Base-by-base conservation (phyloP, 2,888 invertebrate species). In the Tipula vernalis region DNA sequence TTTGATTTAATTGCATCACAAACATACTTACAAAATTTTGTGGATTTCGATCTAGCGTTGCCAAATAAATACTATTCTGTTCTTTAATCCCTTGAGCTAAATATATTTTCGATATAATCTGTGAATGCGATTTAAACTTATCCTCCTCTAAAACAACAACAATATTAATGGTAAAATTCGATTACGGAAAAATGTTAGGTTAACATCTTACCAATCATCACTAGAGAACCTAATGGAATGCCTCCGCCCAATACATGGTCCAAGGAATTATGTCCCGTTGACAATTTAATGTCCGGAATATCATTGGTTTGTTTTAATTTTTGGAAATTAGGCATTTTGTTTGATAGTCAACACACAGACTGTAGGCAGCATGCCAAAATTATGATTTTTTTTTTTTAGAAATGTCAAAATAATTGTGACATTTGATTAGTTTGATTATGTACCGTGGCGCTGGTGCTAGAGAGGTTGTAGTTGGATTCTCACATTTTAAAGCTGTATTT, bases 61-160 rank as follows among this genome's bases (percentile, higher is more conserved):
- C 95, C 87, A 97, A 90, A 88, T 96, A 94, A 39, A 96, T 90
- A 39, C 94, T 92, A 91, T 98, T 97, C 51, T 94, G 93, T 88
- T 94, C 95, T 36, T 95, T 93, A 18, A 97, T 92, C 57, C 97
- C 97, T 92, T 98, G 98, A n/a, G 98, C 96, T 88, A 98, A 91
- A 89, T 96, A 98, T 91, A 97, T 97, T 91, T 96, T 97, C 28
- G 94, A 91, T 89, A 98, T 91, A 86, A 97, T 93, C 90, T 95
- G 94, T 86, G 97, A 94, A 91, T 97, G 97, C 87, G 93, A 94
- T 8, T 95, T 95, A 90, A 95, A 94, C 5, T 93, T 93, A 92
- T 98, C 98, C 93, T 98, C 98, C 92, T 98, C 98, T 97, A 92
- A 87, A 93, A 93, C 88, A 88, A 87, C 87, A 88, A 86, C 89